Evolutionary conservation across 2,113 vertebrate genomes (phyloP), one percentile per base, ranked within the genome.

Genomic region (Meles meles): DNA sequence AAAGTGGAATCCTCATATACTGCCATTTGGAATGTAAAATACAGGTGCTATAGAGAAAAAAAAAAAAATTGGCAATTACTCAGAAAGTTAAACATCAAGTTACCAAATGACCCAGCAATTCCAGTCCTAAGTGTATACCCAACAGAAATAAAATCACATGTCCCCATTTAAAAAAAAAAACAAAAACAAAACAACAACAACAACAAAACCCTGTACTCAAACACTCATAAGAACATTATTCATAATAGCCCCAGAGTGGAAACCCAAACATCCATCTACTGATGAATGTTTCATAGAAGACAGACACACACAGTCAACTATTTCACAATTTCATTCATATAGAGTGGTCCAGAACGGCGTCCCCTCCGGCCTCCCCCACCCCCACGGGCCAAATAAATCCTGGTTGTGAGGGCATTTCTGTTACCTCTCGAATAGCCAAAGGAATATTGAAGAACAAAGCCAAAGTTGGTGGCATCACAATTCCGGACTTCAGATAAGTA

Each of bases 401-500:
- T 59, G 47, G 65, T 27, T 2, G 52, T 29, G 55, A 92, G 42
- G 37, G n/a, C 29, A 25, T 17, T n/a, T n/a, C 49, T n/a, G 55
- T n/a, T 37, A 39, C 74, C 76, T 55, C 42, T 17, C 29, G 57
- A 83, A 57, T 84, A n/a, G n/a, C n/a, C n/a, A n/a, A n/a, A n/a
- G n/a, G n/a, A n/a, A n/a, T n/a, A n/a, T n/a, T n/a, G n/a, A n/a
- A n/a, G n/a, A n/a, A n/a, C n/a, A n/a, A n/a, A n/a, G n/a, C n/a
- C n/a, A n/a, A n/a, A n/a, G n/a, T n/a, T n/a, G n/a, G n/a, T n/a
- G n/a, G n/a, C n/a, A n/a, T n/a, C n/a, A n/a, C n/a, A n/a, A n/a
- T n/a, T n/a, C n/a, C n/a, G n/a, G n/a, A n/a, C 74, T 95, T 93
- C 93, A 98, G 92, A 98, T 98, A 98, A 98, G 98, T 97, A 98